A percentile compares a stretch with the other conserved stretches of the same genome.
Conservation (phyloP, 2,113 vertebrate species). For the Zosterops lateralis region DNA sequence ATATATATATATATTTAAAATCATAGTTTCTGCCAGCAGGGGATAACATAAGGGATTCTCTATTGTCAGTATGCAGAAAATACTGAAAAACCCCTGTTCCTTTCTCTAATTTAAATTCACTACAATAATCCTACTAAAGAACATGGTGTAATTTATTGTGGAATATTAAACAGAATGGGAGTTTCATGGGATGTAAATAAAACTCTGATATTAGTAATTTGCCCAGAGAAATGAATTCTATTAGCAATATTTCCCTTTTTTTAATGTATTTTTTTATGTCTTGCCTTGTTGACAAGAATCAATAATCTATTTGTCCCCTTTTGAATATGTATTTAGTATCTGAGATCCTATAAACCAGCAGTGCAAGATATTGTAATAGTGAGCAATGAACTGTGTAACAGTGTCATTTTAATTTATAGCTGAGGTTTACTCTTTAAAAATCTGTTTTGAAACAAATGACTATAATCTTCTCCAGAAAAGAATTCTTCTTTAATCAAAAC, state of each 20-base stretch:
- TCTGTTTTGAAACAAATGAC: conserved; percentile 13
- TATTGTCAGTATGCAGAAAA: conserved; percentile 28
- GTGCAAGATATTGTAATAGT: neutral
- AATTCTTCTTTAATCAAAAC: neutral
- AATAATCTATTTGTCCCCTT: neutral
- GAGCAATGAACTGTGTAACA: conserved; percentile 6
- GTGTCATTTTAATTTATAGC: conserved; percentile 3
- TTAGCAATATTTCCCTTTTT: neutral
- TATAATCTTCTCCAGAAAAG: neutral
- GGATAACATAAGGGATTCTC: conserved; percentile 25
- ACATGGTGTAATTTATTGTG: neutral
- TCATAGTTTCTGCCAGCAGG: conserved; percentile 30
- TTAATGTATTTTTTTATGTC: neutral
- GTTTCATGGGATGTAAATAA: conserved; percentile 25
- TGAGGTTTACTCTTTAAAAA: conserved; percentile 28
- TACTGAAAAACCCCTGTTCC: neutral
- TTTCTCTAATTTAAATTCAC: conserved; percentile 5
- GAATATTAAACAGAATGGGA: conserved; percentile 30
- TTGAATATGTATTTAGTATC: neutral
- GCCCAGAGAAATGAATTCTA: neutral
- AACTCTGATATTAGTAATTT: conserved; percentile 3
- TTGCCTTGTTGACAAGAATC: conserved; percentile 19
- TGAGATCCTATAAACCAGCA: neutral
- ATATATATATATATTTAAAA: neutral
- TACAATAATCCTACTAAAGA: neutral